Conservation (phyloP, 2,113 vertebrate species). For the Oxyruncus cristatus region DNA sequence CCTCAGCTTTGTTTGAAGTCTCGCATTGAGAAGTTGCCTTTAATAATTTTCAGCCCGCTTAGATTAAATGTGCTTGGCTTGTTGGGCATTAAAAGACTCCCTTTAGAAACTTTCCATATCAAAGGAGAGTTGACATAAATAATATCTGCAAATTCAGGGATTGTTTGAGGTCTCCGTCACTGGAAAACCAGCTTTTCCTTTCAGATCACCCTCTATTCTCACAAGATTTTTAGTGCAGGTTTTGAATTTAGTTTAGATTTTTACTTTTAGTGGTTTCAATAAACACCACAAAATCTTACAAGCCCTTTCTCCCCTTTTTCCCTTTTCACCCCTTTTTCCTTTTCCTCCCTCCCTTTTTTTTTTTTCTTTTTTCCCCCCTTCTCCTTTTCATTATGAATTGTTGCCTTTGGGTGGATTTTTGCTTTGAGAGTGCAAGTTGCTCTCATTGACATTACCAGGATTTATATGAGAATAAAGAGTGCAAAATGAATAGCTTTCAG, state of each 20-base stretch:
- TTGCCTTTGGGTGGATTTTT: conserved; percentile 51
- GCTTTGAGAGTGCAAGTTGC: neutral
- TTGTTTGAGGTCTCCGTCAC: neutral
- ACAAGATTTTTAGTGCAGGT: too few species aligned
- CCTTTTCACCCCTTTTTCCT: too few species aligned
- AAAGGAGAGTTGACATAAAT: neutral
- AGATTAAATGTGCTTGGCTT: neutral
- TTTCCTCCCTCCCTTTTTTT: too few species aligned
- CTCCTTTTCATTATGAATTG: neutral
- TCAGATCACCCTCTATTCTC: too few species aligned
- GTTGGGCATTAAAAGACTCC: neutral
- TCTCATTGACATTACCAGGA: conserved; percentile 2
- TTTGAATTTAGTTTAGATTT: too few species aligned
- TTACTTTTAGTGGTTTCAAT: too few species aligned
- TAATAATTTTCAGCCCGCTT: neutral
- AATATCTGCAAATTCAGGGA: neutral
- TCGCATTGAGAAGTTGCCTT: neutral
- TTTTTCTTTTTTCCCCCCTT: too few species aligned
- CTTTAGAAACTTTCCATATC: conserved; percentile 1
- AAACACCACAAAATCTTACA: too few species aligned
- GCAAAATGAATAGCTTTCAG: conserved; percentile 39
- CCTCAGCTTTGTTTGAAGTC: neutral
- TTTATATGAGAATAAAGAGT: conserved; percentile 1
- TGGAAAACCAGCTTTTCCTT: too few species aligned
- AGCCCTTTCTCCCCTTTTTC: too few species aligned